Percentiles rank a stretch among this genome's conserved stretches.
phyloP scores from a whole-genome alignment of 64 coral and sea anemone genomes.

The Stichodactyla mertensii region DNA sequence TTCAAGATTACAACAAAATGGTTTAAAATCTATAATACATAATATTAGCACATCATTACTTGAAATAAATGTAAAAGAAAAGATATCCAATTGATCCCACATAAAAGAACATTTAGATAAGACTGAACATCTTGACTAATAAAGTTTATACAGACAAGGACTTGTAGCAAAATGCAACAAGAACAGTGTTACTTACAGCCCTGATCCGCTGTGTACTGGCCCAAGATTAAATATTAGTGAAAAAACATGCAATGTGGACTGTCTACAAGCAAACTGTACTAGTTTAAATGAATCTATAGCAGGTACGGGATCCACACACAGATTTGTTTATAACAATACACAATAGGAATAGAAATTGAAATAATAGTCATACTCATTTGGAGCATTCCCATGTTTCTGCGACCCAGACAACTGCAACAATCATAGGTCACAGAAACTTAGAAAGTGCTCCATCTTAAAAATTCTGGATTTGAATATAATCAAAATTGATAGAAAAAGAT shows the following conservation, averaged over 20 bases:
- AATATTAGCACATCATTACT: neutral
- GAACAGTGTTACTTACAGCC: neutral
- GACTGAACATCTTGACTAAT: neutral
- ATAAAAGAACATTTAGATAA: neutral
- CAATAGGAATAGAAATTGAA: no score
- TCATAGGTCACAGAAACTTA: no score
- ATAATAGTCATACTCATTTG: no score
- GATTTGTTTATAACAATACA: neutral
- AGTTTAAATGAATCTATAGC: neutral
- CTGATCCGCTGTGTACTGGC: neutral
- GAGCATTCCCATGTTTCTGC: no score
- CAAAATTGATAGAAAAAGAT: no score
- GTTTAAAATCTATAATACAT: constrained; percentile 1
- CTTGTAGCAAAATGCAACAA: neutral
- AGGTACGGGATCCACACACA: neutral
- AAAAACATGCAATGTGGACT: neutral
- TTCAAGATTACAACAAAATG: neutral
- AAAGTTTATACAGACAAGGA: neutral
- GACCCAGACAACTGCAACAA: no score
- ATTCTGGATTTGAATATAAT: no score
- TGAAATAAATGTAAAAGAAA: neutral
- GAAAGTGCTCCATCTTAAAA: no score
- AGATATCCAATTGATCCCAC: neutral
- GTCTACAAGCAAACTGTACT: neutral
- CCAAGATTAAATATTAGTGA: neutral